phyloP scores from a whole-genome alignment of 2,888 invertebrate species.

The Patella depressa region DNA sequence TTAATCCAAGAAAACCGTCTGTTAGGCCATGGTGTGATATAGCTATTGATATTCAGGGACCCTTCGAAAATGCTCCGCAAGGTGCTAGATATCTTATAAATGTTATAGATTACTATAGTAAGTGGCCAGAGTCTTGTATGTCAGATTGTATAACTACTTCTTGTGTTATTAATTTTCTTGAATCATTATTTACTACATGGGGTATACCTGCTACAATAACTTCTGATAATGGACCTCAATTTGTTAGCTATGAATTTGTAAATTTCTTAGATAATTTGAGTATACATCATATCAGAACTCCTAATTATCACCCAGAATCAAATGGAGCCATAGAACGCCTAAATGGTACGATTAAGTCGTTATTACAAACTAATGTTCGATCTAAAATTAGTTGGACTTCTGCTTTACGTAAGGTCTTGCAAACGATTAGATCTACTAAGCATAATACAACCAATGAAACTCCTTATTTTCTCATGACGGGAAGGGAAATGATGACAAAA shows the following conservation, averaged over 20 bases:
- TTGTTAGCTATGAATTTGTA: conserved; percentile 1
- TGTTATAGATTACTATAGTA: neutral
- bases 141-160: neutral
- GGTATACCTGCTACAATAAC: conserved; percentile 10
- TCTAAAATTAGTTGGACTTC: neutral
- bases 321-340: neutral
- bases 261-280: conserved; percentile 2
- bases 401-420: neutral
- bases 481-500: neutral
- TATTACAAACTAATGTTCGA: neutral
- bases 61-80: neutral
- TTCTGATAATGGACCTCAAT: conserved; percentile 14
- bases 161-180: neutral
- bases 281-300: neutral
- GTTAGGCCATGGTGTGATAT: neutral
- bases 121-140: conserved; percentile 3
- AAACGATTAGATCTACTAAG: neutral
- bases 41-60: neutral
- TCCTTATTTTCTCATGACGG: neutral
- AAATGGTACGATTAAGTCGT: conserved; percentile 1
- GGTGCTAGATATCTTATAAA: neutral
- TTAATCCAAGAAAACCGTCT: neutral
- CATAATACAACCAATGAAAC: neutral
- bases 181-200: neutral
- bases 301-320: neutral